Evolutionary conservation across 1,140 invertebrate species (phyloP), one percentile per base, ranked within the genome.

Genomic region (Hycleus phaleratus): DNA sequence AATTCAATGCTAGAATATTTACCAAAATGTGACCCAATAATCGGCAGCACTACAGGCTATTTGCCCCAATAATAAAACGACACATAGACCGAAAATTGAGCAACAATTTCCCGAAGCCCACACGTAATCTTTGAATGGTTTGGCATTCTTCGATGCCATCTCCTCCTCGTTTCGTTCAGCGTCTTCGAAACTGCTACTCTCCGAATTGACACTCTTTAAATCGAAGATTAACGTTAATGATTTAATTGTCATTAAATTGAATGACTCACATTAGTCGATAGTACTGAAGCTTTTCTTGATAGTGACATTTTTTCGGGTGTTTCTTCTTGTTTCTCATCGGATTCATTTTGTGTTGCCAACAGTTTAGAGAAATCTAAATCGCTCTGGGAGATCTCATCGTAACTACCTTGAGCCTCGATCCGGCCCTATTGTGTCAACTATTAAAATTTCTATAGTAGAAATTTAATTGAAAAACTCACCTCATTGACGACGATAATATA

Each of bases 21-120:
- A 69, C 91, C 90, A 93, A 58, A 81, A 84, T 54, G 86, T 84
- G 0, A 90, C 72, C 84, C 89, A 93, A 68, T 84, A 92, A 70
- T 94, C 90, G 8, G 80, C 80, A 2, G 81, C 80, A 50, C 83
- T 87, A 44, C 82, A 86, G 0, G 79, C 73, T 2, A 80, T 71
- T 74, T 91, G 88, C 0, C 85, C 82, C 0, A 88, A 18, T 1
- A 89, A 11, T 61, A 87, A 76, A 0, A 82, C 54, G 0, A 83
- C 48, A 0, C 70, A 67, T 12, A 83, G 49, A 38, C 88, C 73
- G 0, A 81, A 60, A 0, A 79, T 52, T 85, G 73, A 9, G 11
- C 78, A 73, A 24, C 75, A 74, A 4, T 81, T 83, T 8, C 81
- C 76, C 5, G 88, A 88, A 0, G 84, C 77, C 26, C 70, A 74